A percentile compares a stretch with the other conserved stretches of the same genome.
These are phyloP conservation scores for Picathartes gymnocephalus DNA, from an alignment of 2,113 vertebrate genomes.

Conservation along the genomic window DNA sequence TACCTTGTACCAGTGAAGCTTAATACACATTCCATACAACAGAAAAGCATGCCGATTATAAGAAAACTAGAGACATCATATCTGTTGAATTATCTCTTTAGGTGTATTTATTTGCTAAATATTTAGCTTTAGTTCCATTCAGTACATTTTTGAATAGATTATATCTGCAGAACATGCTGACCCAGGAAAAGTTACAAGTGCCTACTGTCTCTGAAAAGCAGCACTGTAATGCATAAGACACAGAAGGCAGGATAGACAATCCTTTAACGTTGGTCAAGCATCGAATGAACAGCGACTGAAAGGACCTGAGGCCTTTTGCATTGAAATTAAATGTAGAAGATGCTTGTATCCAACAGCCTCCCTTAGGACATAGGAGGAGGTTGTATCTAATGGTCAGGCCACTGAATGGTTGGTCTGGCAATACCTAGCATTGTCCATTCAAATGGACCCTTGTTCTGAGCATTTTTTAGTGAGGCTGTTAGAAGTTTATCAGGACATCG, in stretches of 20 bases:
- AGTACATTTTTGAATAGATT: neutral
- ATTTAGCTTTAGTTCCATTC: neutral
- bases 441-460: neutral
- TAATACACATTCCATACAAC: neutral
- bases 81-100: neutral
- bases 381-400: neutral
- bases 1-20: neutral
- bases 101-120: neutral
- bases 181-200: neutral
- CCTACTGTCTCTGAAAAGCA: neutral
- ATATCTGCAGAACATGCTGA: neutral
- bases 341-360: neutral
- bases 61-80: neutral
- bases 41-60: neutral
- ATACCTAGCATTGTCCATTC: neutral
- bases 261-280: neutral
- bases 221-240: neutral
- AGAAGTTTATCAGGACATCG: neutral
- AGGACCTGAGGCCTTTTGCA: neutral
- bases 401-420: neutral
- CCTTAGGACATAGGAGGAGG: neutral
- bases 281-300: neutral
- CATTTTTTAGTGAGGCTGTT: neutral
- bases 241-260: neutral
- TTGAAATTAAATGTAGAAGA: neutral